Evolutionary conservation across 2,113 vertebrate species (phyloP), one percentile per base, ranked within the genome.

Genomic region (Indicator maculatus): DNA sequence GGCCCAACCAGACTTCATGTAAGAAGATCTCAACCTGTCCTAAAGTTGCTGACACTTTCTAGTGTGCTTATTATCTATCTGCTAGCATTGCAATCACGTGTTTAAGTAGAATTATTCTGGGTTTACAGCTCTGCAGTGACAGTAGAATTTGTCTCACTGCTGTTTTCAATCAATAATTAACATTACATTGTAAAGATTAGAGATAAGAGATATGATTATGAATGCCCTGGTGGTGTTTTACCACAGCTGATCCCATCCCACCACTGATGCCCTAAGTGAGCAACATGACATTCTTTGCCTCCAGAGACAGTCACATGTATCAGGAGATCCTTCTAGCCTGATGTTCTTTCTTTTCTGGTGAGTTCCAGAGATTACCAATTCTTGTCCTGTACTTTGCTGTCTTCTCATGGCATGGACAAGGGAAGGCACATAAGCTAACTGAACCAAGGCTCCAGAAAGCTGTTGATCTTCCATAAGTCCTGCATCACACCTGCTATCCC

Each of bases 121-220:
- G 17, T 91, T 93, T 93, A 93, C 47, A 63, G 41, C 87, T 80
- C 31, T 47, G 11, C 19, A 58, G 47, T 12, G 30, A n/a, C 47
- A 86, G 33, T 75, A 89, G 18, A 41, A 65, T 90, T 93, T 83
- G 71, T 13, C 36, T 26, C 19, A 24, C 19, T 12, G 11, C 8
- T 71, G 17, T 27, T 65, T 84, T 61, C 26, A 69, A 24, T 89
- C 53, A 96, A 89, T 87, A 70, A 92, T 92, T 96, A 93, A 96
- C 94, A 82, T 36, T 7, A 9, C 8, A 41, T 28, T 75, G 27
- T 84, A 92, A 92, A 92, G 69, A 69, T 79, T 33, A 89, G 18
- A 75, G 67, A 80, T 71, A 65, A 78, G 10, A 86, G 56, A 39
- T 30, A 61, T 18, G 21, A 87, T 52, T 79, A 59, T 65, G 14